Evolutionary conservation across 2,888 invertebrate genomes (phyloP).

Genomic region (Nectonema munidae): DNA sequence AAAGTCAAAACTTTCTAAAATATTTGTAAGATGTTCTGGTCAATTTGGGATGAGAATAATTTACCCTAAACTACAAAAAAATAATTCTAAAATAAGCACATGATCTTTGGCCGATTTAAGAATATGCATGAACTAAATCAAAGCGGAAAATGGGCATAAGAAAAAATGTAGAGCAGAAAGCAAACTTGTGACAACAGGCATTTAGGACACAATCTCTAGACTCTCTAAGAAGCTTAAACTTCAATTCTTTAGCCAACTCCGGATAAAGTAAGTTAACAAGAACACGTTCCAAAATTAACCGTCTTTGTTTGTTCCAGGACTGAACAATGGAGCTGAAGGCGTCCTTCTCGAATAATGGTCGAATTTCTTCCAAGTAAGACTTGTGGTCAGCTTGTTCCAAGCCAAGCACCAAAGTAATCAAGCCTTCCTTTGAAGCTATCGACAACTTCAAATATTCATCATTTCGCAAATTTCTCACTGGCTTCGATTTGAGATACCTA

Average conservation of each 20-base stretch:
- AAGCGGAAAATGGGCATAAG: background rate
- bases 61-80: too few relatives aligned
- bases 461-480: slow-evolving; percentile 48
- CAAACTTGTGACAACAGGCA: slow-evolving; percentile 19
- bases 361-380: background rate
- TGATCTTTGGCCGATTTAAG: too few relatives aligned
- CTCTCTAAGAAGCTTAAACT: slow-evolving; percentile 42
- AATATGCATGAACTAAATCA: too few relatives aligned
- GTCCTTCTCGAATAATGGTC: slow-evolving; percentile 28
- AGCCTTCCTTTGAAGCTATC: background rate
- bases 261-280: slow-evolving; percentile 56
- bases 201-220: slow-evolving; percentile 31
- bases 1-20: too few relatives aligned
- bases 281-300: slow-evolving; percentile 54
- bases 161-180: background rate
- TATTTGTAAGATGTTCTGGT: too few relatives aligned
- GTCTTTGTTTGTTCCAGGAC: slow-evolving; percentile 67
- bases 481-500: slow-evolving; percentile 68
- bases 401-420: background rate
- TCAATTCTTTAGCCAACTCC: slow-evolving; percentile 50
- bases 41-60: too few relatives aligned
- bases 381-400: background rate
- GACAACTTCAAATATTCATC: slow-evolving; percentile 55
- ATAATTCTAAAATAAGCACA: too few relatives aligned
- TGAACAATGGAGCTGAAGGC: slow-evolving; percentile 69